A percentile compares a stretch with the other conserved stretches of the same genome.
phyloP scores from a whole-genome alignment of 2,888 invertebrate species.

The Trimorus sp. region DNA sequence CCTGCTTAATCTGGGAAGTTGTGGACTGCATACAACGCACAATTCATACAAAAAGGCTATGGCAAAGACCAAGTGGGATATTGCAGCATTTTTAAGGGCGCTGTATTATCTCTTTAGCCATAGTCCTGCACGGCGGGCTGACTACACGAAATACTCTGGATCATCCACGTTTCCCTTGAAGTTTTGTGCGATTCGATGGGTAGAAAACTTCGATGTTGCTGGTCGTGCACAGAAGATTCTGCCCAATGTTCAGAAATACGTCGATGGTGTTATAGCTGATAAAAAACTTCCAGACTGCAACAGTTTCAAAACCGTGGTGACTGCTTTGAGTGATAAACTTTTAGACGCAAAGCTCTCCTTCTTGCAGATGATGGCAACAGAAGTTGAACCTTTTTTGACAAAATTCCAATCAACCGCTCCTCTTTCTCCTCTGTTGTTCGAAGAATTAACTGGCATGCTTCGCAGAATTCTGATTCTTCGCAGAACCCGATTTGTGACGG shows the following conservation, averaged over 20 bases:
- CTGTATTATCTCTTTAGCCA: too few relatives aligned
- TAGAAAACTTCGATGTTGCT: conserved; percentile 66
- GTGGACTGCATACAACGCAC: too few relatives aligned
- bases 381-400: conserved; percentile 9
- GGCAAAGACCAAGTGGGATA: too few relatives aligned
- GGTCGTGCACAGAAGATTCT: conserved; percentile 62
- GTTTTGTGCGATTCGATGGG: conserved; percentile 69
- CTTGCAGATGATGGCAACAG: background rate
- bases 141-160: too few relatives aligned
- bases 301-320: conserved; percentile 3
- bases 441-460: too few relatives aligned
- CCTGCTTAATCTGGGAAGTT: too few relatives aligned
- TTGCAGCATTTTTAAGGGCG: too few relatives aligned
- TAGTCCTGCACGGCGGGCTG: too few relatives aligned
- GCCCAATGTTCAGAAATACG: conserved; percentile 41
- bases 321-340: conserved; percentile 23
- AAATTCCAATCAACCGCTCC: conserved; percentile 18
- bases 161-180: conserved; percentile 68
- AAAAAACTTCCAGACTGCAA: conserved; percentile 1
- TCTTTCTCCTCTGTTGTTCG: too few relatives aligned
- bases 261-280: background rate
- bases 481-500: too few relatives aligned
- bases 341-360: background rate
- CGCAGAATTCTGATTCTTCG: too few relatives aligned
- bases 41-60: too few relatives aligned